Percentiles rank a stretch among this genome's conserved stretches.
These are phyloP conservation scores for Cossypha polioptera DNA, from an alignment of 2,797 vertebrate species.

Conservation along the genomic window DNA sequence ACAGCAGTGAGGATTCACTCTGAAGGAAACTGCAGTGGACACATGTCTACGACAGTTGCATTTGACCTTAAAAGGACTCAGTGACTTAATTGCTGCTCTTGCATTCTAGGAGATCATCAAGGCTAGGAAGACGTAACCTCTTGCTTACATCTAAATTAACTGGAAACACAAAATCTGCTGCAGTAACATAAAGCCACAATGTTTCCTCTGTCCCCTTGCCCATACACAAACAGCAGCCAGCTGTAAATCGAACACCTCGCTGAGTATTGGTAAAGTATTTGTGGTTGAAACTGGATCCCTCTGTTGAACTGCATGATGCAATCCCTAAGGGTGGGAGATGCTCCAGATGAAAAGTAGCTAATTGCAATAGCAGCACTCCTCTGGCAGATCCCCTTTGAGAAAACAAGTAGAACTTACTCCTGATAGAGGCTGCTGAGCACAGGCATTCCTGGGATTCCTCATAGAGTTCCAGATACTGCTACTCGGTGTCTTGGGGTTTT, in stretches of 20 bases:
- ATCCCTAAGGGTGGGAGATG: neutral
- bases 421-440: neutral
- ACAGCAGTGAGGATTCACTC: conserved; percentile 61
- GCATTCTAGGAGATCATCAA: neutral
- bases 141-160: neutral
- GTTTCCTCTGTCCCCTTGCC: neutral
- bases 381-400: neutral
- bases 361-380: neutral
- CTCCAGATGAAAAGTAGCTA: neutral
- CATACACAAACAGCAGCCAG: neutral
- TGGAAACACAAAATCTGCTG: neutral
- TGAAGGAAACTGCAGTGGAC: neutral
- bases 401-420: neutral
- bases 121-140: neutral
- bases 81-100: neutral
- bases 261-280: neutral
- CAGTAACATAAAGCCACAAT: neutral
- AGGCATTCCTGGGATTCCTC: neutral
- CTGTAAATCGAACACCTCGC: neutral
- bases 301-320: neutral
- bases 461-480: neutral
- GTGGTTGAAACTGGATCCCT: neutral
- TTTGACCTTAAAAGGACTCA: neutral
- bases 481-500: neutral
- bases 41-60: neutral